Evolutionary conservation across 35 echinoderm and acorn worm species (phyloP), one percentile per base, ranked within the genome.

Genomic region (Antedon bifida): DNA sequence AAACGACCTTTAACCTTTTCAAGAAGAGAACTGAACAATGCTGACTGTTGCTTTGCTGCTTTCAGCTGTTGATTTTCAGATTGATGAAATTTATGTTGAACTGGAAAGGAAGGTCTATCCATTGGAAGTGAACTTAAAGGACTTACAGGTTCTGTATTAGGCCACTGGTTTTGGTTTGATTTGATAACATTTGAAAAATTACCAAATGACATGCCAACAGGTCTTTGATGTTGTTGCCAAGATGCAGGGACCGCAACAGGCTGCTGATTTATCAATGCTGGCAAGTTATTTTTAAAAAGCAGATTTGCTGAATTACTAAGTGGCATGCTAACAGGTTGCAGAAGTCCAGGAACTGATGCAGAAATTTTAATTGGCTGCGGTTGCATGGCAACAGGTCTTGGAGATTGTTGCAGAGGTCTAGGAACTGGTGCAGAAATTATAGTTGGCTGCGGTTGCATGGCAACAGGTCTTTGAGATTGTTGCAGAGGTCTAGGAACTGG

Each of bases 111-210:
- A n/a, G n/a, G n/a, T n/a, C n/a, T n/a, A n/a, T 42, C 38, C 12
- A 78, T 42, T 23, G 84, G 73, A 5, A 79, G 83, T 75, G 38
- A 31, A n/a, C n/a, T n/a, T n/a, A n/a, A n/a, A n/a, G n/a, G n/a
- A n/a, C n/a, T n/a, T n/a, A n/a, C n/a, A n/a, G n/a, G n/a, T n/a
- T n/a, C n/a, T n/a, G n/a, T n/a, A n/a, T n/a, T n/a, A n/a, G n/a
- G n/a, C n/a, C n/a, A n/a, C n/a, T n/a, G n/a, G n/a, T n/a, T n/a
- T n/a, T n/a, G n/a, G n/a, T n/a, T n/a, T n/a, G n/a, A n/a, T n/a
- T n/a, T n/a, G n/a, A n/a, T n/a, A n/a, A n/a, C n/a, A n/a, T n/a
- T n/a, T n/a, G n/a, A n/a, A n/a, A n/a, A n/a, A n/a, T n/a, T n/a
- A n/a, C n/a, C n/a, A n/a, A n/a, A n/a, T n/a, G n/a, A n/a, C n/a